Base-by-base conservation (phyloP, 2,888 invertebrate species). In the Philhelius pedissequus region DNA sequence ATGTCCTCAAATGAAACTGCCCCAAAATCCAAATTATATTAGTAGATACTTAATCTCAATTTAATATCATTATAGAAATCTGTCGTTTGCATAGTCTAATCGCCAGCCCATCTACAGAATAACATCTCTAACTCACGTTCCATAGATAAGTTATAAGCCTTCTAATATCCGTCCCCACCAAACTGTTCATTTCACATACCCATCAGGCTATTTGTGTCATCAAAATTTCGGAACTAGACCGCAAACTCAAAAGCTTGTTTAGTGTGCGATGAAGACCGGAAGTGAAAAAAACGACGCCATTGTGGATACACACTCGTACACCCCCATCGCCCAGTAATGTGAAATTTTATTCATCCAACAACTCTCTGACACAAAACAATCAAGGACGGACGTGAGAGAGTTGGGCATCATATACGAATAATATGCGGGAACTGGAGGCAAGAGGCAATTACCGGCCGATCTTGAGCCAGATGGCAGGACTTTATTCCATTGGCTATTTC, bases 291-390 rank as follows among this genome's bases (percentile, higher is more conserved):
- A 74, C 20, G 30, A 64, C 69, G 77, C 82, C 77, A 77, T n/a
- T n/a, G n/a, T n/a, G n/a, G 60, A 68, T 73, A 77, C 75, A 71
- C 40, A 43, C 62, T 48, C 20, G 48, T 56, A n/a, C n/a, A n/a
- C n/a, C n/a, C n/a, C n/a, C 73, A 77, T 20, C 45, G 38, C n/a
- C n/a, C n/a, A n/a, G n/a, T 60, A 70, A 71, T 76, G 81, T 71
- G 76, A 82, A 82, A 71, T 76, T 82, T 52, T 76, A 66, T 82
- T 82, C 70, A 71, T 71, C 76, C 76, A 71, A 50, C 13, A 58
- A 58, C 32, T 30, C 22, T 20, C 18, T 13, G 68, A 77, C 62
- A 82, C 73, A 73, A 77, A 73, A 73, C 71, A 82, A 77, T 82
- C 82, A 82, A 73, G 73, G 82, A 77, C 82, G 77, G n/a, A n/a